Evolutionary conservation across 2,113 vertebrate species (phyloP), one percentile per base, ranked within the genome.

Genomic region (Phainopepla nitens): DNA sequence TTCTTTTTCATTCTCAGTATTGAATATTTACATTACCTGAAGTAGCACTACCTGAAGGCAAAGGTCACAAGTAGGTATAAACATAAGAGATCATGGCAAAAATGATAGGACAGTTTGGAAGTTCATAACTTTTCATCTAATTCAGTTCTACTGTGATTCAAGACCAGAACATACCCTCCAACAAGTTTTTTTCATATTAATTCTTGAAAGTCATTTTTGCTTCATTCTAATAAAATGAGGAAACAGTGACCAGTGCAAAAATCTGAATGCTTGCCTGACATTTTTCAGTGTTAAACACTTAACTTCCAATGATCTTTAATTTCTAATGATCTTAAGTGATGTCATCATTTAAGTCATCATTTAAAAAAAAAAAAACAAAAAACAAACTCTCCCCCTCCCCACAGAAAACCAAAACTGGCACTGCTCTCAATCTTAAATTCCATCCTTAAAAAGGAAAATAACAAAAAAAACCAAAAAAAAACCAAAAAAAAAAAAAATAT

Each of bases 301-400:
- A 53, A 66, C 28, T 92, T 65, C 17, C 51, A 66, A 54, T 79
- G 36, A 51, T 56, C 15, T 65, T 62, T 39, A 54, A 83, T 22
- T 94, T 79, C 15, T 65, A 61, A 70, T 61, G 33, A 42, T 56
- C 13, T 72, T 31, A 53, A 41, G 9, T 54, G 23, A 64, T 24
- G 4, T 35, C 23, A 33, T 57, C 1, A 51, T 85, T 58, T 58
- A 76, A 57, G 31, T 78, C 4, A 80, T 24, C 3, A 23, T 75
- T 64, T 5, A 49, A 71, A 53, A 64, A n/a, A 39, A 39, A 12
- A 9, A 39, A 39, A 50, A 11, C 3, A 13, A 50, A 29, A 50
- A 16, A 2, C 15, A n/a, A n/a, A n/a, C 8, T 16, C 5, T 31
- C 9, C 25, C 13, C 8, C 25, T 20, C 6, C 3, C 11, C 6